Conservation (phyloP, 2,113 vertebrate species). For the Platysteira castanea region DNA sequence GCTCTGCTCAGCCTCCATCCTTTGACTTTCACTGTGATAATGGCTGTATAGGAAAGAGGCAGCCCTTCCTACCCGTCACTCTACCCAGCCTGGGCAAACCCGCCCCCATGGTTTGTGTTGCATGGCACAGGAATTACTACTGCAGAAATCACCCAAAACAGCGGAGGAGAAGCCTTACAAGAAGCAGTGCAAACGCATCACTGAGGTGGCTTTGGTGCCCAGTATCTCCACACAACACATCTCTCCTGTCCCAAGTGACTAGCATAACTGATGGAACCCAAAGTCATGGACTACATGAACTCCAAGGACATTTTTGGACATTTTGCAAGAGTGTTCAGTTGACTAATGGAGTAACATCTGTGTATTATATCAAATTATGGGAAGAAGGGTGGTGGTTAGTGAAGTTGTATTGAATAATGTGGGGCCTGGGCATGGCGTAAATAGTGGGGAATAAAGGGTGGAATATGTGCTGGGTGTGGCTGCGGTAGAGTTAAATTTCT, state of each 20-base stretch:
- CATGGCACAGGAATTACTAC: background rate
- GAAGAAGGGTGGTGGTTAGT: background rate
- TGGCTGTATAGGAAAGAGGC: background rate
- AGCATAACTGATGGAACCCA: background rate
- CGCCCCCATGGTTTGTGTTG: too few relatives aligned
- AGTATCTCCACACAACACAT: background rate
- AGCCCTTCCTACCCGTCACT: too few relatives aligned
- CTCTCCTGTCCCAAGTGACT: background rate
- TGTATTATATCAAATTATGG: background rate
- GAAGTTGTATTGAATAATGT: background rate
- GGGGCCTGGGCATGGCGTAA: background rate
- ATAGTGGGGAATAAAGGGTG: background rate
- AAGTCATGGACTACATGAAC: background rate
- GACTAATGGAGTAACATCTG: rapidly evolving
- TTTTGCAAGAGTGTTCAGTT: background rate
- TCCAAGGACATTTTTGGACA: background rate
- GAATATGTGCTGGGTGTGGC: background rate
- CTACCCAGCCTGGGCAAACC: background rate
- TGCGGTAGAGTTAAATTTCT: background rate
- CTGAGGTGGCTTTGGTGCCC: background rate
- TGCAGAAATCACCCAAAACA: background rate
- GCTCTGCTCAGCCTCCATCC: background rate
- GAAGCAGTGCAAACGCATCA: background rate
- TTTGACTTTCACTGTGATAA: background rate
- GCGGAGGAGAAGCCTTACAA: background rate